Conservation (phyloP, 2,797 vertebrate genomes). For the Acrossocheilus wenchowensis region DNA sequence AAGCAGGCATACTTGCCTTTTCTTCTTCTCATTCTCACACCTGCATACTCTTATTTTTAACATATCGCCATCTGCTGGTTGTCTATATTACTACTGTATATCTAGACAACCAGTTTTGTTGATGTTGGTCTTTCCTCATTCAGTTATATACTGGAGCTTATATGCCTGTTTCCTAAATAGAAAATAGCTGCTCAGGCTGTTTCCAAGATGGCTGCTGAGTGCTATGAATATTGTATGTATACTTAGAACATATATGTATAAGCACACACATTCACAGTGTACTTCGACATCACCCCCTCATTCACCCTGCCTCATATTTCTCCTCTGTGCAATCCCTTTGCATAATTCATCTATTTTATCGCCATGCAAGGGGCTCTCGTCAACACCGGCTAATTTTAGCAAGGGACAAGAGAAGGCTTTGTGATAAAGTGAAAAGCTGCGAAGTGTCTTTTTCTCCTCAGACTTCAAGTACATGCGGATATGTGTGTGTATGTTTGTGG, state of each 20-base stretch:
- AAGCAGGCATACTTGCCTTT: background rate
- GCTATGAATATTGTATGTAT: background rate
- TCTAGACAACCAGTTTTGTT: background rate
- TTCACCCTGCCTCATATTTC: conserved; percentile 46
- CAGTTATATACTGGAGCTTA: too few species aligned
- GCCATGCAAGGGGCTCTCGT: conserved; percentile 70
- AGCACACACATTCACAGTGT: background rate
- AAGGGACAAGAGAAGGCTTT: conserved; percentile 72
- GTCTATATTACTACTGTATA: background rate
- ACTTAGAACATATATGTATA: background rate
- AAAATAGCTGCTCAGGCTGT: background rate
- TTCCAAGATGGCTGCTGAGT: background rate
- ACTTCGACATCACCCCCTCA: conserved; percentile 1
- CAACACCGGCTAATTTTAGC: conserved; percentile 79
- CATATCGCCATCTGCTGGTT: background rate
- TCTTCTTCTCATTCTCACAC: background rate
- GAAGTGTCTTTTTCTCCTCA: conserved; percentile 68
- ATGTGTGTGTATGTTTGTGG: conserved; percentile 9
- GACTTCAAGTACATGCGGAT: conserved; percentile 55
- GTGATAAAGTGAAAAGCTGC: conserved; percentile 72
- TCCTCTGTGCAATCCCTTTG: conserved; percentile 63
- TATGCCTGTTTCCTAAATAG: background rate
- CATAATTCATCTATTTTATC: conserved; percentile 70
- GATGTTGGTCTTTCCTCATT: background rate
- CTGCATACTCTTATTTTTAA: background rate